Evolutionary conservation across 1,140 invertebrate species (phyloP).

Genomic region (Pollicipes pollicipes): DNA sequence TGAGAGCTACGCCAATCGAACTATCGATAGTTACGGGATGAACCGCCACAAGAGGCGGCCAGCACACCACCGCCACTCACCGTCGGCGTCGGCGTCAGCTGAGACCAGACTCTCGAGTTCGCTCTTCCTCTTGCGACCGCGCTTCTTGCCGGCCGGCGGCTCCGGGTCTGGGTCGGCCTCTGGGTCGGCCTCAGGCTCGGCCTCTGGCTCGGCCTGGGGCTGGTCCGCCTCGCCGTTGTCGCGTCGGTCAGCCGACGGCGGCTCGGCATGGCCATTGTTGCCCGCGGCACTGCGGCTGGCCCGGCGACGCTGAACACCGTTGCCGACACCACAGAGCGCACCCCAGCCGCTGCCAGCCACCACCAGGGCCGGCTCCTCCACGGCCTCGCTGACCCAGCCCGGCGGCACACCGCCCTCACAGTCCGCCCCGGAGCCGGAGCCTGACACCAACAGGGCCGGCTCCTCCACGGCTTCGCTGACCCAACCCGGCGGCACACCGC

Average conservation of each 20-base stretch:
- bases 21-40: no score
- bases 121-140: not conserved
- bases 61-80: no score
- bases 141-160: not conserved
- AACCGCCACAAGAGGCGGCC: no score
- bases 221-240: no score
- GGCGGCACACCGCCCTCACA: constrained; percentile 37
- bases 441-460: constrained; percentile 46
- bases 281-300: not conserved
- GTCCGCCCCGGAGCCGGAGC: constrained; percentile 47
- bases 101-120: not conserved
- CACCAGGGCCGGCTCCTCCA: constrained; percentile 49
- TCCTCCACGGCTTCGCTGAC: constrained; percentile 46
- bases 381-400: constrained; percentile 40
- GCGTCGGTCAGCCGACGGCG: not conserved
- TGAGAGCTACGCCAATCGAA: no score
- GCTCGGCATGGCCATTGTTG: not conserved
- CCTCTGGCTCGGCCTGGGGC: not conserved
- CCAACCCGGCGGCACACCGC: not conserved
- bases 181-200: not conserved
- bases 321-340: constrained; percentile 47
- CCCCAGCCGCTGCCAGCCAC: constrained; percentile 52
- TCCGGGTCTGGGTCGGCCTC: not conserved
- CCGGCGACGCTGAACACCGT: constrained; percentile 21
- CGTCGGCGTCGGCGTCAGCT: constrained; percentile 16